phyloP scores from a whole-genome alignment of 2,888 invertebrate species.

The Tetheella fluctuosa region DNA sequence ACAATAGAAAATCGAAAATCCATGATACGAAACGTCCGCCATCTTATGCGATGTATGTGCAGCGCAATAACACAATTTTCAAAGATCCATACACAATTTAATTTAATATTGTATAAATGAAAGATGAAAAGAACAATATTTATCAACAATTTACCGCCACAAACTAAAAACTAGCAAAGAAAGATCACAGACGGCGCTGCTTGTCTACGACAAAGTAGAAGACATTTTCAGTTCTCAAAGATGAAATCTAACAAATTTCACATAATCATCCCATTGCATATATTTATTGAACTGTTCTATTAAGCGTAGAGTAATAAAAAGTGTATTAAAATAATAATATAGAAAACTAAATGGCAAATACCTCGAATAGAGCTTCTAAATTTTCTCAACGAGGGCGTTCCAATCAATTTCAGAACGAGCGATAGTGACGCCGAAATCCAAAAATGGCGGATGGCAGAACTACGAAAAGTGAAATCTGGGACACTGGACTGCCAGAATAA shows the following conservation, averaged over 20 bases:
- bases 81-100: conserved; percentile 13
- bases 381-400: conserved; percentile 77
- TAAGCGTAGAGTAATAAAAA: not conserved
- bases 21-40: conserved; percentile 31
- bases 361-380: conserved; percentile 52
- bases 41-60: conserved; percentile 33
- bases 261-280: conserved; percentile 20
- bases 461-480: conserved; percentile 28
- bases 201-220: conserved; percentile 54
- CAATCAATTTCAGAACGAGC: conserved; percentile 69
- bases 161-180: conserved; percentile 46
- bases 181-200: conserved; percentile 73
- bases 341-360: conserved; percentile 35
- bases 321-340: conserved; percentile 16
- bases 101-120: conserved; percentile 22
- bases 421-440: conserved; percentile 76
- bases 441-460: conserved; percentile 64
- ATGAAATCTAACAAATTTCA: conserved; percentile 28
- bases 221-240: conserved; percentile 25
- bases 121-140: conserved; percentile 25
- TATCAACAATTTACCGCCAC: conserved; percentile 64
- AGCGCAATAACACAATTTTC: conserved; percentile 11
- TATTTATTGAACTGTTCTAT: not conserved
- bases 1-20: conserved; percentile 6
- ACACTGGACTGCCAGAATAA: conserved; percentile 14